Conservation (phyloP, 2,888 invertebrate species). For the Athetis lepigone region DNA sequence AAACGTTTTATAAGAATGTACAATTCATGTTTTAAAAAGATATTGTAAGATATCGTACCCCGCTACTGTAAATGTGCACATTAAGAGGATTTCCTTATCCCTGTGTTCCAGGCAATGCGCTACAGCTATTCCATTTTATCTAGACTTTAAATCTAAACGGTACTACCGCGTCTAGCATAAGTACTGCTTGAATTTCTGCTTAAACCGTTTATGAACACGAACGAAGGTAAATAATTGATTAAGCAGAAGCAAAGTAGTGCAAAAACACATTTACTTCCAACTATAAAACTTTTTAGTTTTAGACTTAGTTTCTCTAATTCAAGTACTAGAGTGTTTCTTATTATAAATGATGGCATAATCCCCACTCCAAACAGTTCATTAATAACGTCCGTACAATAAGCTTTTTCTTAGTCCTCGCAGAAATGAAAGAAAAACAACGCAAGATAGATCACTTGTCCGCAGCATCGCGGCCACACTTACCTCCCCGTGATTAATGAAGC, state of each 20-base stretch:
- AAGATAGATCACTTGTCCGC: slow-evolving; percentile 59
- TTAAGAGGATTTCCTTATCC: slow-evolving; percentile 13
- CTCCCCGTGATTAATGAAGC: slow-evolving; percentile 88
- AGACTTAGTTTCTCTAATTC: slow-evolving; percentile 3
- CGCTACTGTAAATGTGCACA: background rate
- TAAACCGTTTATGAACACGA: slow-evolving; percentile 40
- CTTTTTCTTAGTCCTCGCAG: slow-evolving; percentile 47
- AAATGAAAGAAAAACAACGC: slow-evolving; percentile 60
- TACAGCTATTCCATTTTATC: slow-evolving; percentile 44
- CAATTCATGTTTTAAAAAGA: background rate
- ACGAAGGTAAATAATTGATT: slow-evolving; percentile 27
- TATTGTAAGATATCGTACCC: slow-evolving; percentile 1
- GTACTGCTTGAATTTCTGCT: slow-evolving; percentile 35
- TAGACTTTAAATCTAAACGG: slow-evolving; percentile 45
- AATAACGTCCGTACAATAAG: slow-evolving; percentile 57
- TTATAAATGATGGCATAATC: slow-evolving; percentile 36
- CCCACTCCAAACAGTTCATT: slow-evolving; percentile 53
- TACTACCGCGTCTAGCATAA: slow-evolving; percentile 25
- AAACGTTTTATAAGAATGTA: background rate
- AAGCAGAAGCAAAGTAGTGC: slow-evolving; percentile 1
- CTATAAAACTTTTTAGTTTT: background rate
- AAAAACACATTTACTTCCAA: background rate
- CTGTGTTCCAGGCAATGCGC: slow-evolving; percentile 24
- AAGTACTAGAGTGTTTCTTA: slow-evolving; percentile 23
- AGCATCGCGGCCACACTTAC: slow-evolving; percentile 72